Percentiles rank a stretch among this genome's conserved stretches.
Conservation (phyloP, 2,113 vertebrate genomes). For the Phaethornis superciliosus region DNA sequence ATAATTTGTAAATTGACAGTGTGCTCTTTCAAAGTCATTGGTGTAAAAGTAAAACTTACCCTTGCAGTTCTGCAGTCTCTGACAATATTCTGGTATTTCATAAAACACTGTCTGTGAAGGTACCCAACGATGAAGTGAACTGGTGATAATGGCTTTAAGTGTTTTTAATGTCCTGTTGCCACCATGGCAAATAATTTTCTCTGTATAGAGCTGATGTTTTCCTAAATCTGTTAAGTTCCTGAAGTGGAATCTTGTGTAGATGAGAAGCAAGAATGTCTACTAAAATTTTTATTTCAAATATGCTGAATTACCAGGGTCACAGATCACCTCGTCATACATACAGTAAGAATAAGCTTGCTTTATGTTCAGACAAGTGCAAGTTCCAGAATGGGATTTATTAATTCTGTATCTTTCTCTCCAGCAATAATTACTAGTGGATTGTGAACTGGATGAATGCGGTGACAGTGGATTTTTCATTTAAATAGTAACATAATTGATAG, state of each 20-base stretch:
- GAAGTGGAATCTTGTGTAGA: not conserved
- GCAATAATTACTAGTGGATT: not conserved
- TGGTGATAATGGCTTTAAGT: not conserved
- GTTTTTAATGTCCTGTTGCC: not conserved
- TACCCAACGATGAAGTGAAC: not conserved
- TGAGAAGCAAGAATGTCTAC: not conserved
- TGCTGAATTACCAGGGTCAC: not conserved
- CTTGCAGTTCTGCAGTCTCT: not conserved
- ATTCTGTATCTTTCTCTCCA: not conserved
- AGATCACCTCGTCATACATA: not conserved
- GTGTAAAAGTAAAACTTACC: not conserved
- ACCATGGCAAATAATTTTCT: not conserved
- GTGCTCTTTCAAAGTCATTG: not conserved
- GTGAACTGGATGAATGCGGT: not conserved
- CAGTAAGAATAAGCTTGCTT: not conserved
- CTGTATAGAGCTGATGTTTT: not conserved
- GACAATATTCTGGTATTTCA: not conserved
- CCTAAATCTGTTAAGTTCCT: not conserved
- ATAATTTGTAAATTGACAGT: not conserved
- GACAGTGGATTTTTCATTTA: not conserved
- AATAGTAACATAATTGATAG: not conserved
- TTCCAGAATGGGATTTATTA: not conserved
- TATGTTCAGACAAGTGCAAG: not conserved
- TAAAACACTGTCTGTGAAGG: not conserved
- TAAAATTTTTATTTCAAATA: not conserved